These are phyloP conservation scores for Homalodisca vitripennis DNA, from an alignment of 1,140 invertebrate species.

Conservation along the genomic window DNA sequence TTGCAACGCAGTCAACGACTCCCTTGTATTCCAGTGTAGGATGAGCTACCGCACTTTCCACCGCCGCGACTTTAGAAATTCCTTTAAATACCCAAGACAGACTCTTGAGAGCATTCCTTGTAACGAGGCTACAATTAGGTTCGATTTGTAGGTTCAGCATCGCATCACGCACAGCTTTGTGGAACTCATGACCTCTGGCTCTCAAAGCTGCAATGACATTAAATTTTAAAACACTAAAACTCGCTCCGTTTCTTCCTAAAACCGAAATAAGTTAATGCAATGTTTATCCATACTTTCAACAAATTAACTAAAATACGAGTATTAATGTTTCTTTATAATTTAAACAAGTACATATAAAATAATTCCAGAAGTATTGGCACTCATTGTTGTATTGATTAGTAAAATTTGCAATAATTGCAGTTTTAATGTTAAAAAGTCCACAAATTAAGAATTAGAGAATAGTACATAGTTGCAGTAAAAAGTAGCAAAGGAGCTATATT, in stretches of 20 bases:
- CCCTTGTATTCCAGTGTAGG: slow-evolving; percentile 66
- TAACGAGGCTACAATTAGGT: not conserved
- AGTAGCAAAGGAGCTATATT: too few relatives aligned
- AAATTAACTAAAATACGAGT: not conserved
- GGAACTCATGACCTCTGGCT: not conserved
- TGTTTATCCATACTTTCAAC: not conserved
- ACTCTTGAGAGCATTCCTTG: not conserved
- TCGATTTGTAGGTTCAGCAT: not conserved
- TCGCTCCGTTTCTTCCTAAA: not conserved
- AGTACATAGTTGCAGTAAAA: too few relatives aligned
- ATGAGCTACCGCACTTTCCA: slow-evolving; percentile 69
- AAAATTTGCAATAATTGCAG: too few relatives aligned
- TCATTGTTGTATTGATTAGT: too few relatives aligned
- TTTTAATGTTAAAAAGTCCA: too few relatives aligned
- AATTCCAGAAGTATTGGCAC: not conserved
- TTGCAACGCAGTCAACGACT: slow-evolving; percentile 70
- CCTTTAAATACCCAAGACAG: not conserved
- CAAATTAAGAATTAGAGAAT: too few relatives aligned
- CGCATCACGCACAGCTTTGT: not conserved
- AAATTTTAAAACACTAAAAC: not conserved
- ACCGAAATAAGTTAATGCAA: not conserved
- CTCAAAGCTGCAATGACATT: not conserved
- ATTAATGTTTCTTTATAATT: too few relatives aligned
- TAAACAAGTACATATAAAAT: not conserved
- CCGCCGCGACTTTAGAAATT: slow-evolving; percentile 49